These are phyloP conservation scores for Tricholaema leucomelas DNA, from an alignment of 2,113 vertebrate species.

Conservation along the genomic window DNA sequence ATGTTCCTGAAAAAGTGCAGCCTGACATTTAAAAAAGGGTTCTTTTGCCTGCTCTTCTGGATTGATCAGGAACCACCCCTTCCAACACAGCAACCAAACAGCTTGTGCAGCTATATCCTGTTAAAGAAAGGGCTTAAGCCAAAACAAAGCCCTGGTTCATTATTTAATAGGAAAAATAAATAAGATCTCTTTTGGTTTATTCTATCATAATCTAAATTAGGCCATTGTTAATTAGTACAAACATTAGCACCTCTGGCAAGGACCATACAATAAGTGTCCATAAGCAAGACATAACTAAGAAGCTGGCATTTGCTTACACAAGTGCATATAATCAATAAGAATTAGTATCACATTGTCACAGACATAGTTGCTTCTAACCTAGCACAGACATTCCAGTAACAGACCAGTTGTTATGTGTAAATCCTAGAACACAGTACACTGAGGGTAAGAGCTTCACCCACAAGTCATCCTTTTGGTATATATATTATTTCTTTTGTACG, in stretches of 20 bases:
- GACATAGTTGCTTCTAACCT: not conserved
- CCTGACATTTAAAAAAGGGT: not conserved
- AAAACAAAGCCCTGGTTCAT: not conserved
- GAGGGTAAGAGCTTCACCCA: not conserved
- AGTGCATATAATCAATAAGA: not conserved
- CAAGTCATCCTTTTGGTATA: not conserved
- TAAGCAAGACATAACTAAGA: not conserved
- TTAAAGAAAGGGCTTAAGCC: not conserved
- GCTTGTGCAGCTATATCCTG: not conserved
- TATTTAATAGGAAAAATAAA: not conserved
- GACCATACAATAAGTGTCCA: not conserved
- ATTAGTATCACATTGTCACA: not conserved
- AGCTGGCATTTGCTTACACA: not conserved
- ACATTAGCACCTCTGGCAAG: not conserved
- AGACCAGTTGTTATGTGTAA: not conserved
- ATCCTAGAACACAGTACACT: not conserved
- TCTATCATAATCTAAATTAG: conserved; percentile 3
- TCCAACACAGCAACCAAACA: not conserved
- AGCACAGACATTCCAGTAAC: not conserved
- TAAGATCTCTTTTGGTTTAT: not conserved
- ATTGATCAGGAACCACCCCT: not conserved
- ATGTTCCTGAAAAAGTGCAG: not conserved
- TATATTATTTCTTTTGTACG: not conserved
- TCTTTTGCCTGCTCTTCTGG: not conserved
- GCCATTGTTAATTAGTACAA: conserved; percentile 2